Evolutionary conservation across 1,140 invertebrate species (phyloP).

Genomic region (Coenobita brevimanus): DNA sequence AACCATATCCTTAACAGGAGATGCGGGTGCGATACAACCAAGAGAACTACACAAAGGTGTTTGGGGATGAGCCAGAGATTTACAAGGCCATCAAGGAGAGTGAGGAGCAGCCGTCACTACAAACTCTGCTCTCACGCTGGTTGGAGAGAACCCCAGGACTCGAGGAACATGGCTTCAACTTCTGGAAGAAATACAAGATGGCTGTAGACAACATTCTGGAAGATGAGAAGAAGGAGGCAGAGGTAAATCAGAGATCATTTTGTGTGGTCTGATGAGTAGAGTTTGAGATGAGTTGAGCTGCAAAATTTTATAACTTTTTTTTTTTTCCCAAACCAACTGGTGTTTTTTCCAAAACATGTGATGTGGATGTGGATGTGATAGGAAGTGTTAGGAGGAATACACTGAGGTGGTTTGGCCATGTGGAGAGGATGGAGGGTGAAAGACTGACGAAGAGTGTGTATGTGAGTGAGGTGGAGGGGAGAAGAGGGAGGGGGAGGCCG

Average conservation of each 20-base stretch:
- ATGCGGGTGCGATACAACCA: constrained; percentile 95
- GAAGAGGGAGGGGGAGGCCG: no score
- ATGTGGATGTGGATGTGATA: no score
- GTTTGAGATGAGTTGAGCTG: no score
- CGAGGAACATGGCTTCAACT: constrained; percentile 88
- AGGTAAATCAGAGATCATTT: constrained; percentile 73
- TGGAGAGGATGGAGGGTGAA: no score
- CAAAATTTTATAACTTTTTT: no score
- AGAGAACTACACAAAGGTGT: constrained; percentile 88
- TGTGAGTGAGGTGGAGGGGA: no score
- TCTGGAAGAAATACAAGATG: constrained; percentile 91
- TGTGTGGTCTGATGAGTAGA: no score
- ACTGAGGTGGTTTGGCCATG: no score
- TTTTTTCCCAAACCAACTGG: no score
- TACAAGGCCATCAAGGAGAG: constrained; percentile 84
- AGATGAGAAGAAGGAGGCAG: constrained; percentile 79
- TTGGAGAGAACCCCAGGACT: constrained; percentile 95
- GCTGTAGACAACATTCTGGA: constrained; percentile 84
- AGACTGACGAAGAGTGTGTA: no score
- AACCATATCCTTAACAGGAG: constrained; percentile 78
- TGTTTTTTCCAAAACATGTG: no score
- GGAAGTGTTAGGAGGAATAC: no score
- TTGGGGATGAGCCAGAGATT: constrained; percentile 84
- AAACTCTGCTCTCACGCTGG: constrained; percentile 91
- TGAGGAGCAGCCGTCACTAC: constrained; percentile 87